Base-by-base conservation (phyloP, 2,797 vertebrate genomes). In the Eurystomus glaucurus region DNA sequence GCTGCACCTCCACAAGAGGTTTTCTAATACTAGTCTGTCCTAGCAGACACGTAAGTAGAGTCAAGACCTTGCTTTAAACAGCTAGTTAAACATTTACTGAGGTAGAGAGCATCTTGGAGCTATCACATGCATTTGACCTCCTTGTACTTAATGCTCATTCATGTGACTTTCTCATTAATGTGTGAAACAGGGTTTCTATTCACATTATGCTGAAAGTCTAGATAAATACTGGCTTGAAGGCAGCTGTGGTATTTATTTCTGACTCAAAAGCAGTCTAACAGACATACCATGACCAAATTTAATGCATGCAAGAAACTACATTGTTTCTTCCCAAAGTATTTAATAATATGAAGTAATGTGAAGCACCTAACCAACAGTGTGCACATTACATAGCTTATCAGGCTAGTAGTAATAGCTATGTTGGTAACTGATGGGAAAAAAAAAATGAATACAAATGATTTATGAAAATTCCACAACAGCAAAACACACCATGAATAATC, bases 111-210 rank as follows among this genome's bases (percentile, higher is more conserved):
- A 76, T 97, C 89, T 89, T 25, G 89, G 77, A 94, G 84, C 77
- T 91, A 5, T 31, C 89, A 89, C 16, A 58, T n/a, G 54, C 43
- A 65, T 22, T 62, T 91, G 75, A 82, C 89, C 81, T 94, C 48
- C 77, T 41, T 0, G 0, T 81, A 68, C 41, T 86, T 83, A 95
- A 92, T 75, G 85, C 69, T 94, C 84, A 93, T 86, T 97, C 97
- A 88, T 68, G 93, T 70, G 95, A 97, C 96, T 97, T 96, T 93
- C 90, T 95, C 96, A 95, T 96, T 98, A 97, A 95, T 18, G 51
- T 90, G 82, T 93, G 92, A 97, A 98, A 85, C 72, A 74, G 46
- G 94, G 84, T 60, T 96, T 96, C 85, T 88, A 84, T 82, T 95
- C 92, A 76, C 58, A 95, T 95, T 75, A 92, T 83, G 91, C 60